phyloP scores from a whole-genome alignment of 2,888 invertebrate species.

The Pandemis heparana region DNA sequence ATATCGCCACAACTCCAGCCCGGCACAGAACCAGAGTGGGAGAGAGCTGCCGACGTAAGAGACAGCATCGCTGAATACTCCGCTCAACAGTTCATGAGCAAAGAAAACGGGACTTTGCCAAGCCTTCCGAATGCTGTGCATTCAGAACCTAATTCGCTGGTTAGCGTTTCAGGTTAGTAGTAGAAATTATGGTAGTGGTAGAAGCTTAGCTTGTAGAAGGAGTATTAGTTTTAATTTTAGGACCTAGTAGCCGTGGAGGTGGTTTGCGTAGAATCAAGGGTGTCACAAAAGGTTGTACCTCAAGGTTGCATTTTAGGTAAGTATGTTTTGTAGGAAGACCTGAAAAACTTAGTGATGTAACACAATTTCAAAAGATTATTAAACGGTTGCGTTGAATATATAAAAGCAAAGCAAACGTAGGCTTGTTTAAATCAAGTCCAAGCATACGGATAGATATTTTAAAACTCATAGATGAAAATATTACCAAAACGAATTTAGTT shows the following conservation, averaged over 20 bases:
- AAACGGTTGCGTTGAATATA: too few species aligned
- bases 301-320: neutral
- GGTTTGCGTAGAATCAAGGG: neutral
- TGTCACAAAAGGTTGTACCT: neutral
- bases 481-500: too few species aligned
- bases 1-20: slow-evolving; percentile 75
- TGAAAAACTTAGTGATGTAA: too few species aligned
- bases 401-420: too few species aligned
- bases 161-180: slow-evolving; percentile 53
- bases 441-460: too few species aligned
- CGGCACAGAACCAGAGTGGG: slow-evolving; percentile 78
- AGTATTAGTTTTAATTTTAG: neutral
- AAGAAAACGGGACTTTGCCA: slow-evolving; percentile 57
- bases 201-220: neutral
- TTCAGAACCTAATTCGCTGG: slow-evolving; percentile 63
- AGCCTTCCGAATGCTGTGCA: slow-evolving; percentile 59
- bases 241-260: neutral
- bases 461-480: too few species aligned
- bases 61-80: slow-evolving; percentile 80
- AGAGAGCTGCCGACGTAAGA: slow-evolving; percentile 74
- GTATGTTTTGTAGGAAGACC: neutral
- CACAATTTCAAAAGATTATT: too few species aligned
- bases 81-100: slow-evolving; percentile 67
- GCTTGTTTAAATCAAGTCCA: too few species aligned
- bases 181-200: neutral